These are phyloP conservation scores for Daktulosphaira vitifoliae DNA, from an alignment of 1,140 invertebrate species.

Conservation along the genomic window DNA sequence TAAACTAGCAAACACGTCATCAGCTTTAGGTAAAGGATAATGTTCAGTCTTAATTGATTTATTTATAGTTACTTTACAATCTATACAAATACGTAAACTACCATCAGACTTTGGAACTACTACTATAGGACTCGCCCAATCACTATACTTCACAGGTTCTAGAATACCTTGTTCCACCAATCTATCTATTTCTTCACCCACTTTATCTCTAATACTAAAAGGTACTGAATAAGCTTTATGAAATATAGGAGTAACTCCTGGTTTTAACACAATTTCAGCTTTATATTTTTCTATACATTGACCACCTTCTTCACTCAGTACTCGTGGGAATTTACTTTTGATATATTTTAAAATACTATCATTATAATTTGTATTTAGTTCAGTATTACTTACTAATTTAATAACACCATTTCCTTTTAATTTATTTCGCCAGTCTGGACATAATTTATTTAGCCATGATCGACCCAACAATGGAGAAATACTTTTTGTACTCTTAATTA, in stretches of 20 bases:
- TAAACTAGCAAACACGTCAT: conserved; percentile 30
- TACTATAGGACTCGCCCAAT: conserved; percentile 45
- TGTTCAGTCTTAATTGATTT: conserved; percentile 6
- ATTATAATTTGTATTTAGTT: no score
- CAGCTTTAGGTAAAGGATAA: conserved; percentile 29
- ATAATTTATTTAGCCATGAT: no score
- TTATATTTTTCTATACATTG: not conserved
- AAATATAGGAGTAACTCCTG: not conserved
- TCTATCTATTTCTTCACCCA: not conserved
- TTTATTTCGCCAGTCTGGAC: no score
- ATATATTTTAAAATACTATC: no score
- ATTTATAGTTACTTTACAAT: conserved; percentile 43
- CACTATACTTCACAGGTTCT: not conserved
- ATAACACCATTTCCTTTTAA: no score
- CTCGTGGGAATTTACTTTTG: no score
- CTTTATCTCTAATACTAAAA: not conserved
- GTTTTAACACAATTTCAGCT: not conserved
- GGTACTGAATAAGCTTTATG: not conserved
- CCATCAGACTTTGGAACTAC: conserved; percentile 43
- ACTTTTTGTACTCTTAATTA: no score
- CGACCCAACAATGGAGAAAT: no score
- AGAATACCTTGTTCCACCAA: not conserved
- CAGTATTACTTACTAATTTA: no score
- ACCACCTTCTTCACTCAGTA: not conserved
- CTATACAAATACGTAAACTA: conserved; percentile 42